Percentiles rank a stretch among this genome's conserved stretches.
Evolutionary conservation across 2,797 vertebrate species (phyloP).

Genomic region (Rousettus madagascariensis): DNA sequence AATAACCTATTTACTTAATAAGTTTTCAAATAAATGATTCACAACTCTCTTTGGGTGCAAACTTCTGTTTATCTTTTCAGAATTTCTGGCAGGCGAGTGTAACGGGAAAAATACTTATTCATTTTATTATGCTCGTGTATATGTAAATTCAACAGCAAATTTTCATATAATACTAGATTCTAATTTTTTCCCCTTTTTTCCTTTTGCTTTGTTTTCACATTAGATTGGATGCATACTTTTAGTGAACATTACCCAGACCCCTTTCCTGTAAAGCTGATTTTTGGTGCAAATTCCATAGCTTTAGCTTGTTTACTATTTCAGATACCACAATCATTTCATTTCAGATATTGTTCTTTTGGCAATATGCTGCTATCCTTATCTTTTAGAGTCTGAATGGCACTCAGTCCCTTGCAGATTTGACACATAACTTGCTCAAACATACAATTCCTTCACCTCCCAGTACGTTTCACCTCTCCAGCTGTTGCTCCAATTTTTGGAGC

Average conservation of each 20-base stretch:
- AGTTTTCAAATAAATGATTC: conserved; percentile 18
- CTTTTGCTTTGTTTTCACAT: background rate
- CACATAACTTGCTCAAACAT: conserved; percentile 35
- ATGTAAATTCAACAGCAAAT: background rate
- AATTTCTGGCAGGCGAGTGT: background rate
- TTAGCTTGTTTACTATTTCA: background rate
- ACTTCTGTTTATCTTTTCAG: background rate
- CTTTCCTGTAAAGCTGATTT: background rate
- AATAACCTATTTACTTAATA: background rate
- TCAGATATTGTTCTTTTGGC: background rate
- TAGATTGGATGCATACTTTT: background rate
- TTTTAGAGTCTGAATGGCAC: conserved; percentile 50
- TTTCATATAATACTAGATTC: background rate
- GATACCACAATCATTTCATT: conserved; percentile 42
- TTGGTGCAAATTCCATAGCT: background rate
- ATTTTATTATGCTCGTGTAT: conserved; percentile 20
- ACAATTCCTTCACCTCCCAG: conserved; percentile 31
- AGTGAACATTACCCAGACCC: background rate
- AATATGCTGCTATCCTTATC: conserved; percentile 47
- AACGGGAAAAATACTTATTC: background rate
- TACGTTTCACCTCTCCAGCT: background rate
- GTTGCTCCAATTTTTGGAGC: background rate
- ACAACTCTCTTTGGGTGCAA: background rate
- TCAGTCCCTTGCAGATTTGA: conserved; percentile 55
- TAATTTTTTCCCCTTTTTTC: background rate